Conservation (phyloP, 2,888 invertebrate species). For the Liodrosophila aerea region DNA sequence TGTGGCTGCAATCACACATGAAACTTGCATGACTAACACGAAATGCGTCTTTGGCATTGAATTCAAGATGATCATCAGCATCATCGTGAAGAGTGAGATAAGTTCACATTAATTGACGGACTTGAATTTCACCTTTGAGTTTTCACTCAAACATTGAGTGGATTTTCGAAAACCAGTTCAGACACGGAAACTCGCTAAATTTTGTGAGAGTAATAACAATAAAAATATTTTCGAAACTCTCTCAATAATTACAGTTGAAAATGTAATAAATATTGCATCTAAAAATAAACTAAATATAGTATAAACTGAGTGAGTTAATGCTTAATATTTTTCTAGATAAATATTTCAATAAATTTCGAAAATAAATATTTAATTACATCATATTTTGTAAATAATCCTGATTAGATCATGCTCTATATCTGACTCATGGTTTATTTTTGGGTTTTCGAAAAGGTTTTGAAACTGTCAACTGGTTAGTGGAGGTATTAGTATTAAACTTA, state of each 20-base stretch:
- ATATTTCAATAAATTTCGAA: background rate
- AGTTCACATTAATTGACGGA: conserved; percentile 31
- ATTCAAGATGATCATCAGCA: conserved; percentile 17
- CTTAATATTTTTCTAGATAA: too few species aligned
- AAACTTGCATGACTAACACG: conserved; percentile 59
- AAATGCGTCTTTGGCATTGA: conserved; percentile 58
- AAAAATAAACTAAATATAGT: too few species aligned
- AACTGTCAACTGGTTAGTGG: conserved; percentile 20
- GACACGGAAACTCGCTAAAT: background rate
- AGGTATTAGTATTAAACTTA: background rate
- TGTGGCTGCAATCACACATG: conserved; percentile 45
- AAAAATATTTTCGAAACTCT: conserved; percentile 9
- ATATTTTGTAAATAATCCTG: background rate
- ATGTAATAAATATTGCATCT: too few species aligned
- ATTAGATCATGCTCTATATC: conserved; percentile 19
- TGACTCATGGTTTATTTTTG: conserved; percentile 26
- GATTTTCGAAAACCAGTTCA: conserved; percentile 26
- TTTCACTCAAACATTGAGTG: conserved; percentile 24
- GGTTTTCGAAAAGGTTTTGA: background rate
- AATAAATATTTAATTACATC: background rate
- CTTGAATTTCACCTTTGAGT: conserved; percentile 59
- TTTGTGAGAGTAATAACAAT: background rate
- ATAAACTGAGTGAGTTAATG: too few species aligned
- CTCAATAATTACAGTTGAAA: conserved; percentile 22
- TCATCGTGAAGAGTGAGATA: conserved; percentile 9